These are phyloP conservation scores for Umimayanthus chanpuru DNA, from an alignment of 92 coral and sea anemone species.

Conservation along the genomic window DNA sequence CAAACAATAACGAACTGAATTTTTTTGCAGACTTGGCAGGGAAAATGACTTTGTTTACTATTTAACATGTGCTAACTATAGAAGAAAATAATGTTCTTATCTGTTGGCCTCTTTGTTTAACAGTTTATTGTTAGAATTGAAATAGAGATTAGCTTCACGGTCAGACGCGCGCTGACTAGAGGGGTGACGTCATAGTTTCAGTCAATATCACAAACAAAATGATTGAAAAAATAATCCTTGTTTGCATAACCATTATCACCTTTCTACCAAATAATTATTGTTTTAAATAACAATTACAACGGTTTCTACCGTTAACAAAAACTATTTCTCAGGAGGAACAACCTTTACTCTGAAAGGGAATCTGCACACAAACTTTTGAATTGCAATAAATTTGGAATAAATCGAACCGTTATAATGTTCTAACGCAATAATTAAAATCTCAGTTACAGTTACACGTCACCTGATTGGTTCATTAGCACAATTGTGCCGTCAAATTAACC, in stretches of 20 bases:
- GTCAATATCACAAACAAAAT: neutral
- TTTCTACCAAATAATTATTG: neutral
- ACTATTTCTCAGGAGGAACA: neutral
- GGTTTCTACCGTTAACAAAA: neutral
- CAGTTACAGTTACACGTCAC: conserved; percentile 37
- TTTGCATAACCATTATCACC: neutral
- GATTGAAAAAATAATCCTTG: neutral
- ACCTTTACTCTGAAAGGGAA: neutral
- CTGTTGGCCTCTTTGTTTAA: too few species aligned
- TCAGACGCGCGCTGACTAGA: neutral
- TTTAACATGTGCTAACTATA: too few species aligned
- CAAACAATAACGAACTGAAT: neutral
- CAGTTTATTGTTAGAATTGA: too few species aligned
- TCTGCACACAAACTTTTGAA: neutral
- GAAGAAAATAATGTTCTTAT: too few species aligned
- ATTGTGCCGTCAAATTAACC: conserved; percentile 53
- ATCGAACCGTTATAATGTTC: neutral
- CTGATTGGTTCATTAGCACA: conserved; percentile 61
- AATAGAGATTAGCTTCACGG: neutral
- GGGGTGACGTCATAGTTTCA: neutral
- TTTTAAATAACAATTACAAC: neutral
- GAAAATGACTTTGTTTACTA: too few species aligned
- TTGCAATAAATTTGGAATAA: neutral
- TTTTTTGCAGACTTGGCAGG: neutral
- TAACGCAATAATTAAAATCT: conserved; percentile 19